phyloP scores from a whole-genome alignment of 2,888 invertebrate genomes.

The Microplitis deprimator region DNA sequence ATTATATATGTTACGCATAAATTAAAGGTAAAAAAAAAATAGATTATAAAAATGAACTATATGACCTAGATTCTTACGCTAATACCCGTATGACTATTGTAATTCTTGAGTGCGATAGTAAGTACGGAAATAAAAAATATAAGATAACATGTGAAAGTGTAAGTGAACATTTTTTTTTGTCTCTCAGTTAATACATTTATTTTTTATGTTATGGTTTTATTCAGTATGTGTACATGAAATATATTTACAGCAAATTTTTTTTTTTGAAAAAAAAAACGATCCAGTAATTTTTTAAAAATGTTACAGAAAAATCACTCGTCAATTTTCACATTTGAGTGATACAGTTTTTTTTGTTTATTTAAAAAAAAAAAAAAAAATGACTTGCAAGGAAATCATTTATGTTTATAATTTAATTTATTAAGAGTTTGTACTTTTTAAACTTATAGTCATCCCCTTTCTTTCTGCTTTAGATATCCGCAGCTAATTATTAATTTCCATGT shows the following conservation, averaged over 20 bases:
- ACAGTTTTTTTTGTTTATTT: not conserved
- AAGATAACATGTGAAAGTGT: constrained; percentile 63
- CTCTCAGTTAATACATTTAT: constrained; percentile 34
- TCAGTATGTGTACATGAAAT: no score
- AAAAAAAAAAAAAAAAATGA: not conserved
- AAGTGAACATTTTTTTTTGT: constrained; percentile 54
- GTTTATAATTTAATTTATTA: not conserved
- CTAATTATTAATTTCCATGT: no score
- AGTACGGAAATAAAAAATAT: constrained; percentile 43
- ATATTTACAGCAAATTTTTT: no score
- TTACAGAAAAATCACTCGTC: not conserved
- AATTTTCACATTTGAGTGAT: not conserved
- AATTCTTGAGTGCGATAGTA: not conserved
- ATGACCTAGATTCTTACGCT: not conserved
- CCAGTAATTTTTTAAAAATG: no score
- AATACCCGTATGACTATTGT: not conserved
- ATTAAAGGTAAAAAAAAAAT: not conserved
- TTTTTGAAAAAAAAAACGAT: no score
- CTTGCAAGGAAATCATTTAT: not conserved
- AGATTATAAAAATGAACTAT: not conserved
- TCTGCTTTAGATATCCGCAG: not conserved
- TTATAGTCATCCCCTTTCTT: not conserved
- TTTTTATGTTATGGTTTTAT: constrained; percentile 16
- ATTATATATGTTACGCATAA: constrained; percentile 11
- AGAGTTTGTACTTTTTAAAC: not conserved